Base-by-base conservation (phyloP, 92 coral and sea anemone genomes). In the Blastomussa wellsi region DNA sequence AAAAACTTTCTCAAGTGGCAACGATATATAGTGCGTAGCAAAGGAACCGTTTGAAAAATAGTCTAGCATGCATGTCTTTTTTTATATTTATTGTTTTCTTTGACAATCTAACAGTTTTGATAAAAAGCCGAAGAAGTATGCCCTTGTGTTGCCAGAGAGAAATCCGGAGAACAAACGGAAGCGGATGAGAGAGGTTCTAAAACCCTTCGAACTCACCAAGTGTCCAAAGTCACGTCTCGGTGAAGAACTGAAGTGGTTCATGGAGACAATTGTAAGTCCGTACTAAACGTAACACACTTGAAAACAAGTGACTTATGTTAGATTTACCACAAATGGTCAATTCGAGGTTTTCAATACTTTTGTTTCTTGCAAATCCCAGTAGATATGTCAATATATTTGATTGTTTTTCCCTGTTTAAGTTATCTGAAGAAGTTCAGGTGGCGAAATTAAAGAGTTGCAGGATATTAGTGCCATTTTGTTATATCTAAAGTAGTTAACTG, bases 51-150 rank as follows among this genome's bases (percentile, higher is more conserved):
- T n/a, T n/a, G n/a, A n/a, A n/a, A n/a, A n/a, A n/a, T n/a, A n/a
- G n/a, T n/a, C n/a, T n/a, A n/a, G n/a, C n/a, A n/a, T n/a, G n/a
- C n/a, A n/a, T n/a, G n/a, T n/a, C n/a, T n/a, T n/a, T 51, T 51
- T 51, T 0, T 51, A 28, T 26, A 0, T 1, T 68, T 0, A 32
- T 68, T 33, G 19, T 15, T 68, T 68, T 36, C 41, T 33, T 68
- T 38, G 9, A 33, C 60, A 38, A 55, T 44, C 65, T 24, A 5
- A 81, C 41, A 94, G 98, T 32, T 94, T 94, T 68, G 73, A 83
- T 84, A 94, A 94, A 77, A 85, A 84, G 78, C 98, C 95, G 47
- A 94, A 90, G 95, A 94, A 94, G 78, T 94, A 94, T 83, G 93
- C 92, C 39, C 74, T 94, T 33, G 95, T 94, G 74, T 67, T 88